Evolutionary conservation across 2,797 vertebrate genomes (phyloP), one percentile per base, ranked within the genome.

Genomic region (Bovichtus variegatus): DNA sequence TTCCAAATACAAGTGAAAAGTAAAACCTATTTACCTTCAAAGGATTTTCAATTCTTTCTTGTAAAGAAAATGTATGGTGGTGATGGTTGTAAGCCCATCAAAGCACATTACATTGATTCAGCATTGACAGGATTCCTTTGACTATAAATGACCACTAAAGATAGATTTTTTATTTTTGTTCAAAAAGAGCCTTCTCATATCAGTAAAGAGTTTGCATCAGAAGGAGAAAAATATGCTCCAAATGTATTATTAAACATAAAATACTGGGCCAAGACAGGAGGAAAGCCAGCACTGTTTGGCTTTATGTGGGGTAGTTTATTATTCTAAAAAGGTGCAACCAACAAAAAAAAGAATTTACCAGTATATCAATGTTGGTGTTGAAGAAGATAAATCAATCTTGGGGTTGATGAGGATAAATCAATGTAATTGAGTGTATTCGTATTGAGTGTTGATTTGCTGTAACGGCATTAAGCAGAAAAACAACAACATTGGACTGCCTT

Each of bases 181-280:
- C 0, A 43, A 12, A 29, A 34, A 27, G 0, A 57, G 9, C 9
- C 19, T 23, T 16, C 16, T 27, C 0, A 27, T 34, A 57, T 82
- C 21, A 54, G 16, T 19, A 41, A n/a, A 57, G 40, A 16, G 2
- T 44, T 44, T 46, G 9, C 18, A n/a, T 44, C 19, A 49, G 16
- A 68, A 18, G 29, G 2, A 53, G 8, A 43, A 62, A 60, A 68
- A 10, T 57, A 34, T 49, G 31, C 15, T 57, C 7, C 3, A 58
- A 65, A 76, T 65, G 0, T 60, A 64, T 74, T 40, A 50, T 50
- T 19, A 27, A 71, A 25, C 11, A 66, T 9, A 44, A 70, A 70
- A 51, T 15, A 66, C 2, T 31, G 23, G 16, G 21, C 29, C 31
- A 11, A 74, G 21, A 47, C 16, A 44, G 27, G 12, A 29, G 11